Evolutionary conservation across 2,113 vertebrate species (phyloP), one percentile per base, ranked within the genome.

Genomic region (Sialia sialis): DNA sequence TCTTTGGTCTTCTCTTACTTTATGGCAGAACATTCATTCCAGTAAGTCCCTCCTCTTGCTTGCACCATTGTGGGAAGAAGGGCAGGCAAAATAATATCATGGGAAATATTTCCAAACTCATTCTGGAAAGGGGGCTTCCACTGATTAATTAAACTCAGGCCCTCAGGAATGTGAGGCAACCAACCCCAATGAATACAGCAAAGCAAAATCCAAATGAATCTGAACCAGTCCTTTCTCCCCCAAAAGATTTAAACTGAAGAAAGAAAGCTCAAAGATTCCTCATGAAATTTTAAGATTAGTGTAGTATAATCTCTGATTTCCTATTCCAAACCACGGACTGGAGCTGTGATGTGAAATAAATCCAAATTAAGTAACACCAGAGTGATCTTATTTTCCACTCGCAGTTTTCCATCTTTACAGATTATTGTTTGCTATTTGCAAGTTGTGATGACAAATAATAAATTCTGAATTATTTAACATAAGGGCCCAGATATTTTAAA

Each of bases 361-460:
- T 84, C 55, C 56, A 74, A 88, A 88, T 73, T 46, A 86, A 87
- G 2, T 18, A 96, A 77, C 41, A 74, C 63, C n/a, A 81, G 43
- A 85, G 13, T 25, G 13, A 92, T 51, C 60, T 77, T 46, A 43
- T 90, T 67, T 81, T 55, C 83, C 59, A 67, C 15, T 84, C 73
- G 54, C 27, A 21, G 34, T 63, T 94, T 84, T 83, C 59, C 25
- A 74, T 59, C 73, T 44, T 39, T 86, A 62, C 55, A 81, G 77
- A 90, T 83, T 34, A 88, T 19, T 78, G 80, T 55, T 76, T 88
- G 67, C 39, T 68, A 74, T 56, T 46, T 86, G 52, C 55, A 92
- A 81, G 62, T 59, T 70, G 77, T 29, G 63, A 51, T 70, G 46
- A 63, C 67, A 83, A 80, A 41, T 52, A 93, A 78, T 52, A 75